These are phyloP conservation scores for Cerastis rubricosa DNA, from an alignment of 2,888 invertebrate genomes.

Conservation along the genomic window DNA sequence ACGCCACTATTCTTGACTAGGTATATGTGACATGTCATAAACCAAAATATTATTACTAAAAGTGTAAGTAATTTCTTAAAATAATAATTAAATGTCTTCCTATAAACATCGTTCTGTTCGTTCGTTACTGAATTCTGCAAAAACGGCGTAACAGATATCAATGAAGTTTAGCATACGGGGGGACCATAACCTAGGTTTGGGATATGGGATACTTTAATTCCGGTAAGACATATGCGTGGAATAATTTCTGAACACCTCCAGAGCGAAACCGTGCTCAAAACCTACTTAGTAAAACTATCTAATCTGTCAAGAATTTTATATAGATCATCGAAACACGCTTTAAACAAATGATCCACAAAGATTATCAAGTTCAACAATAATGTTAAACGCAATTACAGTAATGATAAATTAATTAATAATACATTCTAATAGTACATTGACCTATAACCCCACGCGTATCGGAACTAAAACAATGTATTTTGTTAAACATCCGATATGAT, in stretches of 20 bases:
- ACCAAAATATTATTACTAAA: not conserved
- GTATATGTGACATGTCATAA: not conserved
- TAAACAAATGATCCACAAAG: constrained; percentile 11
- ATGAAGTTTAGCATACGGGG: not conserved
- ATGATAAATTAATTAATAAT: constrained; percentile 8
- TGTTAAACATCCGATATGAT: constrained; percentile 42
- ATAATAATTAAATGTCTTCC: not conserved
- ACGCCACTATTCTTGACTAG: not conserved
- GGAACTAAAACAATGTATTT: constrained; percentile 48
- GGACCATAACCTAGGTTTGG: not conserved
- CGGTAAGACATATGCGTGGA: not conserved
- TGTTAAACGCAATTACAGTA: constrained; percentile 25
- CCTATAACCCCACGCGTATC: constrained; percentile 24
- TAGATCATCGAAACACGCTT: not conserved
- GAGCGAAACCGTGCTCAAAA: not conserved
- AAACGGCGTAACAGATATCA: not conserved
- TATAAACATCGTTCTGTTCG: not conserved
- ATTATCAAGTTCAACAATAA: constrained; percentile 30
- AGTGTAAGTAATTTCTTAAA: not conserved
- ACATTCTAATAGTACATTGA: constrained; percentile 31
- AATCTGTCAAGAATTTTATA: not conserved
- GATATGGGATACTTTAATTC: not conserved
- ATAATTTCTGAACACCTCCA: not conserved
- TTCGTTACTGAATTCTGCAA: not conserved
- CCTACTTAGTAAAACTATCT: not conserved